Conservation (phyloP, 2,888 invertebrate species). For the Heliconius aoede region DNA sequence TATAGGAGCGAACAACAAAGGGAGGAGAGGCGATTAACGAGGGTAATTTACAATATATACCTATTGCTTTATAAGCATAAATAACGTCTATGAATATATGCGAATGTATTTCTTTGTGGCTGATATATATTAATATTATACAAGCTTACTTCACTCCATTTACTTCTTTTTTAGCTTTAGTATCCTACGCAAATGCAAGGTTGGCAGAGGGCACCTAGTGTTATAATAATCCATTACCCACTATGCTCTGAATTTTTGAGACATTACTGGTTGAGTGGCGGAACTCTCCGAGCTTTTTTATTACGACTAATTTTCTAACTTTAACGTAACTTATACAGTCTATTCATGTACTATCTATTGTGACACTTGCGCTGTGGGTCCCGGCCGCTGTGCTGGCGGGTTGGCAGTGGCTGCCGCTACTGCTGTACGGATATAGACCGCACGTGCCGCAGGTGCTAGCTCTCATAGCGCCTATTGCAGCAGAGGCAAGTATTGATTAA, state of each 20-base stretch:
- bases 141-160: no score
- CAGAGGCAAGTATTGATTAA: slow-evolving; percentile 66
- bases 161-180: no score
- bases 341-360: slow-evolving; percentile 66
- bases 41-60: slow-evolving; percentile 57
- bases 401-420: slow-evolving; percentile 77
- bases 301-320: neutral
- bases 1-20: slow-evolving; percentile 73
- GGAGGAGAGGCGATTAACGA: slow-evolving; percentile 74
- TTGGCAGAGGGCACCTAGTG: no score
- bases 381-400: slow-evolving; percentile 76
- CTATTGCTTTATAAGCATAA: neutral
- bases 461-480: slow-evolving; percentile 76
- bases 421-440: slow-evolving; percentile 70
- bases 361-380: slow-evolving; percentile 77
- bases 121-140: neutral
- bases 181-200: no score
- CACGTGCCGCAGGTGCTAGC: slow-evolving; percentile 77
- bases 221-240: no score
- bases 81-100: neutral
- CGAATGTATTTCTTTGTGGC: neutral
- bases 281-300: neutral
- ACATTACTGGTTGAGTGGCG: neutral
- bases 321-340: slow-evolving; percentile 58
- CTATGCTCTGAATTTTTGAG: neutral